These are phyloP conservation scores for Hipparchia semele DNA, from an alignment of 2,888 invertebrate species.

Conservation along the genomic window DNA sequence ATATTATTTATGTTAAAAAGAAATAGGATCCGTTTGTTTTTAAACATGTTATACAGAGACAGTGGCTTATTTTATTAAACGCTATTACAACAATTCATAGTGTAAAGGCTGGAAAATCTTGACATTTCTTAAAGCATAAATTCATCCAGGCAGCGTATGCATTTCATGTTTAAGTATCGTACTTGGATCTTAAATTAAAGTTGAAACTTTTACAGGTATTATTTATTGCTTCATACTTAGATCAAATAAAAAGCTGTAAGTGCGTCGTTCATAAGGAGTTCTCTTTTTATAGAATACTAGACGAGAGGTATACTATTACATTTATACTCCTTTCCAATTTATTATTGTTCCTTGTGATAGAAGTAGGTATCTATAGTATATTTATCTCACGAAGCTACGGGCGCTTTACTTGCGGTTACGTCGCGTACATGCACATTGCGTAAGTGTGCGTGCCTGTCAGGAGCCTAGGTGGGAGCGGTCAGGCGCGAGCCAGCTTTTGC, in stretches of 20 bases:
- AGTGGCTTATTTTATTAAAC: constrained; percentile 4
- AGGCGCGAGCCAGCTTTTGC: no score
- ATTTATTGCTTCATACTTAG: constrained; percentile 8
- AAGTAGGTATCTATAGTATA: no score
- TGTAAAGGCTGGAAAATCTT: constrained; percentile 8
- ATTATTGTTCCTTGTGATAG: no score
- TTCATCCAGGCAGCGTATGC: constrained; percentile 8
- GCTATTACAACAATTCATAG: not conserved
- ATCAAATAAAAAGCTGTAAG: not conserved
- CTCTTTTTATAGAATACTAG: no score
- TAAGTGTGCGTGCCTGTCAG: no score
- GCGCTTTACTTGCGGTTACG: no score
- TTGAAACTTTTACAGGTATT: constrained; percentile 5
- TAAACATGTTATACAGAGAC: not conserved
- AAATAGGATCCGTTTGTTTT: not conserved
- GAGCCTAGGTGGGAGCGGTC: no score
- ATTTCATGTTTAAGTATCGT: constrained; percentile 16
- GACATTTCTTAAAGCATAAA: constrained; percentile 9
- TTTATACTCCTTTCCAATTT: no score
- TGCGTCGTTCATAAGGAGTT: no score
- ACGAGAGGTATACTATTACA: no score
- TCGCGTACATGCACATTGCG: no score
- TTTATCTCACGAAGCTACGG: no score
- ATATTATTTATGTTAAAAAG: constrained; percentile 3
- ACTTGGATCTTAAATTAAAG: constrained; percentile 11